Evolutionary conservation across 2,113 vertebrate species (phyloP).

Genomic region (Platichthys stellatus): DNA sequence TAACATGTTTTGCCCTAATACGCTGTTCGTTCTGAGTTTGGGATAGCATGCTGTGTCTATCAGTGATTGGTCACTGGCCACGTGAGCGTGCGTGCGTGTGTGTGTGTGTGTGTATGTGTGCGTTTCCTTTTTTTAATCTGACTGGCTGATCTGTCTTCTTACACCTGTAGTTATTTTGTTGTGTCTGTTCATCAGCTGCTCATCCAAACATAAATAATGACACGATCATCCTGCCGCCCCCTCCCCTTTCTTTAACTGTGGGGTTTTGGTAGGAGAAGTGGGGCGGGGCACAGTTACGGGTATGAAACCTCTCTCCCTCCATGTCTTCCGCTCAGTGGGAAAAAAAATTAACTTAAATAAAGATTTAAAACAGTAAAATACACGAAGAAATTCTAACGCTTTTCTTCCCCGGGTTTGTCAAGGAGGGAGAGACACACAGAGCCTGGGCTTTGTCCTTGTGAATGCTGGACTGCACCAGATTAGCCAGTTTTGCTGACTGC

Average conservation of each 20-base stretch:
- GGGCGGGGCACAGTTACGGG: constrained; percentile 67
- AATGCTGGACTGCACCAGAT: constrained; percentile 82
- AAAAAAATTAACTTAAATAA: background rate
- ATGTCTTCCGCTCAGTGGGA: constrained; percentile 47
- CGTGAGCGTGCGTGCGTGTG: constrained; percentile 53
- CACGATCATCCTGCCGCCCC: constrained; percentile 66
- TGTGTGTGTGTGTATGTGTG: constrained; percentile 46
- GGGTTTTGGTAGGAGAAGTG: constrained; percentile 68
- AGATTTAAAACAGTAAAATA: constrained; percentile 12
- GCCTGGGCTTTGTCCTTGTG: constrained; percentile 78
- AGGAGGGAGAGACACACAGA: constrained; percentile 79
- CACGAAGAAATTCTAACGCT: background rate
- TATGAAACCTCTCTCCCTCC: constrained; percentile 74
- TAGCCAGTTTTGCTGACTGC: constrained; percentile 80
- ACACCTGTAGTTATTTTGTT: constrained; percentile 67
- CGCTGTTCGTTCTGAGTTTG: constrained; percentile 57
- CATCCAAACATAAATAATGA: constrained; percentile 70
- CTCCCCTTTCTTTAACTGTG: constrained; percentile 77
- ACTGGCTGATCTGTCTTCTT: constrained; percentile 75
- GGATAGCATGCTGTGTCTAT: constrained; percentile 77
- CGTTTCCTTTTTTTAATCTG: constrained; percentile 62
- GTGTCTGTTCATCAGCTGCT: constrained; percentile 69
- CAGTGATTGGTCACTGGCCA: constrained; percentile 70
- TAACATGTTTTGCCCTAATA: constrained; percentile 67
- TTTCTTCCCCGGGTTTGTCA: constrained; percentile 55